These are phyloP conservation scores for Papilio polytes DNA, from an alignment of 1,140 invertebrate genomes.

Conservation along the genomic window DNA sequence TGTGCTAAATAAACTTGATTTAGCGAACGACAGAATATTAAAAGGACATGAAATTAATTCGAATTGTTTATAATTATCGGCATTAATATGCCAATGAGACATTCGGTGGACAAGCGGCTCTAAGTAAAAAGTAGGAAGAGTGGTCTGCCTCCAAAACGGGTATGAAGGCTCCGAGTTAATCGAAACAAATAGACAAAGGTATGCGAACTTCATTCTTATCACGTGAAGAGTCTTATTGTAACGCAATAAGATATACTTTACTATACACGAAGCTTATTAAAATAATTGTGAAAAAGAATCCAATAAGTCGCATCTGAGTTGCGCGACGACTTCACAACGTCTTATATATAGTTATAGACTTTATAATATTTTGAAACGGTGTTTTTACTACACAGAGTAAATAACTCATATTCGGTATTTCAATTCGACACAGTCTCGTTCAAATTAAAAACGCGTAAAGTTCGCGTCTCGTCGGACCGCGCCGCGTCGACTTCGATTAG, in stretches of 20 bases:
- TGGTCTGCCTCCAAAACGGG: conserved; percentile 59
- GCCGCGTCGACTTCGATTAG: conserved; percentile 76
- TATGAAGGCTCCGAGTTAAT: conserved; percentile 50
- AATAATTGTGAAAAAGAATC: conserved; percentile 49
- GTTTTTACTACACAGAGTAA: conserved; percentile 73
- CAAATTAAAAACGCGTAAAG: conserved; percentile 82
- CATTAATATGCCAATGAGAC: conserved; percentile 51
- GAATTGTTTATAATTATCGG: conserved; percentile 55
- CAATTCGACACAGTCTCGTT: conserved; percentile 68
- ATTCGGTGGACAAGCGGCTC: conserved; percentile 46
- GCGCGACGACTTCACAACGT: background rate
- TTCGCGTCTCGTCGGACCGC: conserved; percentile 56
- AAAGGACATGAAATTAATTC: conserved; percentile 44
- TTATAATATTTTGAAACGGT: conserved; percentile 24
- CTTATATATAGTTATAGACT: background rate
- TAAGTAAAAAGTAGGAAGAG: conserved; percentile 53
- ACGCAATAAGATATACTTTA: conserved; percentile 41
- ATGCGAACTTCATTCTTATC: conserved; percentile 51
- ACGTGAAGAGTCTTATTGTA: conserved; percentile 43
- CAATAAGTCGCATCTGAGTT: conserved; percentile 27
- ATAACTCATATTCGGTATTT: conserved; percentile 66
- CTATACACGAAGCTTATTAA: conserved; percentile 45
- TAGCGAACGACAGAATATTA: conserved; percentile 29
- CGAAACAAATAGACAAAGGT: conserved; percentile 55
- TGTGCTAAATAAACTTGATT: background rate